phyloP scores from a whole-genome alignment of 2,888 invertebrate species.

The Odontomyia ornata region DNA sequence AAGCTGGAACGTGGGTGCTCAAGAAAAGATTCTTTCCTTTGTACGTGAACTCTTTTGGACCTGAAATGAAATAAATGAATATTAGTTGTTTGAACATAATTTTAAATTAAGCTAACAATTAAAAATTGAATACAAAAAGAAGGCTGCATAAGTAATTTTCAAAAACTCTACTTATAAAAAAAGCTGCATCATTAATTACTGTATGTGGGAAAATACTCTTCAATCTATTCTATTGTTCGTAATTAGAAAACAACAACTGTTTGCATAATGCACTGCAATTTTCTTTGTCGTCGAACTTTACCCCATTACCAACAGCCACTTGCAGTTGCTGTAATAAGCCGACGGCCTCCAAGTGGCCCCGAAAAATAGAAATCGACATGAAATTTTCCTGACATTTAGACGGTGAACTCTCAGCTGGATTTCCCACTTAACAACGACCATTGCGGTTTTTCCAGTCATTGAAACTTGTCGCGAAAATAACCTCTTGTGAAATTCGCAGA shows the following conservation, averaged over 20 bases:
- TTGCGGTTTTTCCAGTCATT: slow-evolving; percentile 3
- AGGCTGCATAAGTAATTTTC: too few relatives aligned
- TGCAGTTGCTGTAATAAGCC: background rate
- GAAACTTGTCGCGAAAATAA: slow-evolving; percentile 25
- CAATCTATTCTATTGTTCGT: background rate
- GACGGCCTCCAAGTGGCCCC: slow-evolving; percentile 16
- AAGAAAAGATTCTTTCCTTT: slow-evolving; percentile 89
- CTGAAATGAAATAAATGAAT: slow-evolving; percentile 65
- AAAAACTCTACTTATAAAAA: too few relatives aligned
- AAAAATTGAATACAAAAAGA: too few relatives aligned
- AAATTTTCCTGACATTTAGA: slow-evolving; percentile 40
- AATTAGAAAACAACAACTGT: background rate
- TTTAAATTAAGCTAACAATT: too few relatives aligned
- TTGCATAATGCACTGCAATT: slow-evolving; percentile 3
- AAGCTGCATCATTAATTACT: too few relatives aligned
- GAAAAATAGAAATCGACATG: slow-evolving; percentile 29
- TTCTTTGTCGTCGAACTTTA: slow-evolving; percentile 18
- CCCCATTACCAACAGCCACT: background rate
- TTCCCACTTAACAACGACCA: background rate
- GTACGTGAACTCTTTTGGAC: slow-evolving; percentile 90
- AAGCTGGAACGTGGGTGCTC: slow-evolving; percentile 80
- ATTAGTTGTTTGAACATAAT: too few relatives aligned
- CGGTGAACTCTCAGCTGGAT: slow-evolving; percentile 21
- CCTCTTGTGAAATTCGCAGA: background rate
- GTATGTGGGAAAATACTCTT: background rate